phyloP scores from a whole-genome alignment of 2,113 vertebrate genomes.

The Heptranchias perlo region DNA sequence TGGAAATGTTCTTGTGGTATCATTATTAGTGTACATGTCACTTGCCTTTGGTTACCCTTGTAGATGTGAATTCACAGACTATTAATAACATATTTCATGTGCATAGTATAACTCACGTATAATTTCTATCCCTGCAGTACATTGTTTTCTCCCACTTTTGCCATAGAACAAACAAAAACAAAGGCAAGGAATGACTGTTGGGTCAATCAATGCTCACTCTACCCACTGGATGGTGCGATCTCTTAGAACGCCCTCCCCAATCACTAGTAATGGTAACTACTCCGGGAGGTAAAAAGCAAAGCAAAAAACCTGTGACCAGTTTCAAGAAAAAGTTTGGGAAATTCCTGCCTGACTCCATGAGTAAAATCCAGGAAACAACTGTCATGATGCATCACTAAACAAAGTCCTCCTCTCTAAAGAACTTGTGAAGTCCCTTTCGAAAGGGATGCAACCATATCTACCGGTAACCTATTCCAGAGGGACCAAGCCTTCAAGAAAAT shows the following conservation, averaged over 20 bases:
- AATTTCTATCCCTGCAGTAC: neutral
- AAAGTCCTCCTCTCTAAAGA: neutral
- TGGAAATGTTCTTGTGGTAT: neutral
- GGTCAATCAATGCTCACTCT: no score
- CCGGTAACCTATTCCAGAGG: neutral
- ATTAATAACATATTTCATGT: neutral
- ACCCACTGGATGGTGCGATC: neutral
- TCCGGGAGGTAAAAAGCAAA: neutral
- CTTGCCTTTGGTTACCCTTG: neutral
- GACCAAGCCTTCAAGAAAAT: neutral
- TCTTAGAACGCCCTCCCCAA: no score
- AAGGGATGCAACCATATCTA: neutral
- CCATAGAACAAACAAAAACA: neutral
- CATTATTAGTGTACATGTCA: neutral
- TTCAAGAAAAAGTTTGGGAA: neutral
- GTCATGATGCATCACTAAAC: neutral
- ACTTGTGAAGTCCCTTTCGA: neutral
- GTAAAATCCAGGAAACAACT: neutral
- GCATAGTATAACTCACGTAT: neutral
- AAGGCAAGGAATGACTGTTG: neutral
- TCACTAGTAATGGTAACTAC: no score
- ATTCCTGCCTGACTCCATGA: neutral
- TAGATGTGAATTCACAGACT: neutral
- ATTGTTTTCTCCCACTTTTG: neutral
- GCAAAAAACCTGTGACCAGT: neutral